Evolutionary conservation across 2,888 invertebrate genomes (phyloP).

Genomic region (Drosophila prolongata): DNA sequence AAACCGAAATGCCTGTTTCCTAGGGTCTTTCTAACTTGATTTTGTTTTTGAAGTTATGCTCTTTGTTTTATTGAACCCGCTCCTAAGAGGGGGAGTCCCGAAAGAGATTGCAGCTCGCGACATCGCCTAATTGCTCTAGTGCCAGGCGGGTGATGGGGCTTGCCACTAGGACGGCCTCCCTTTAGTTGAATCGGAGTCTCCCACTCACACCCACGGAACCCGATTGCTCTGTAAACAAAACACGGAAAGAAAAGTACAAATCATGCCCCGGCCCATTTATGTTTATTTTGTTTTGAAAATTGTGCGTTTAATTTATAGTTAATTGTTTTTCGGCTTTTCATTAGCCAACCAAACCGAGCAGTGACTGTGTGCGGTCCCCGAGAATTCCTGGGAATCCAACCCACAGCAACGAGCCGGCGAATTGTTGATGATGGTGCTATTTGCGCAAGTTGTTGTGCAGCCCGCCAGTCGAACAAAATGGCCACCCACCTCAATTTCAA

Average conservation of each 20-base stretch:
- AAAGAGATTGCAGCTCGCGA: constrained; percentile 50
- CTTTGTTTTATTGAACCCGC: constrained; percentile 66
- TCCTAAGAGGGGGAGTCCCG: constrained; percentile 27
- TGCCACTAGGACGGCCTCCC: constrained; percentile 3
- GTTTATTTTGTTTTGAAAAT: constrained; percentile 78
- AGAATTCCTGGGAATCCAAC: constrained; percentile 58
- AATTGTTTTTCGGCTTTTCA: constrained; percentile 76
- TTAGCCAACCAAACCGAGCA: constrained; percentile 68
- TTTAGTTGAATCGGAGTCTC: constrained; percentile 49
- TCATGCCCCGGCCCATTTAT: constrained; percentile 71
- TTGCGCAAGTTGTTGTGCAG: constrained; percentile 76
- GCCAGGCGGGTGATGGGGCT: constrained; percentile 14
- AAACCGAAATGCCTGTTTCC: background rate
- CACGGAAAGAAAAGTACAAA: constrained; percentile 58
- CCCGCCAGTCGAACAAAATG: constrained; percentile 64
- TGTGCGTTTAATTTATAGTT: constrained; percentile 79
- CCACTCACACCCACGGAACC: constrained; percentile 20
- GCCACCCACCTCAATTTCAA: constrained; percentile 73
- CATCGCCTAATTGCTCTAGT: constrained; percentile 66
- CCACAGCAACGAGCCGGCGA: constrained; percentile 25
- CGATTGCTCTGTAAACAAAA: constrained; percentile 65
- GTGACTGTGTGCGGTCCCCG: constrained; percentile 75
- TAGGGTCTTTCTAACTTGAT: constrained; percentile 30
- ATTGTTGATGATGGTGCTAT: constrained; percentile 78
- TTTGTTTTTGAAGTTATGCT: constrained; percentile 69